Conservation (phyloP, 2,888 invertebrate species). For the Norana najaformis region DNA sequence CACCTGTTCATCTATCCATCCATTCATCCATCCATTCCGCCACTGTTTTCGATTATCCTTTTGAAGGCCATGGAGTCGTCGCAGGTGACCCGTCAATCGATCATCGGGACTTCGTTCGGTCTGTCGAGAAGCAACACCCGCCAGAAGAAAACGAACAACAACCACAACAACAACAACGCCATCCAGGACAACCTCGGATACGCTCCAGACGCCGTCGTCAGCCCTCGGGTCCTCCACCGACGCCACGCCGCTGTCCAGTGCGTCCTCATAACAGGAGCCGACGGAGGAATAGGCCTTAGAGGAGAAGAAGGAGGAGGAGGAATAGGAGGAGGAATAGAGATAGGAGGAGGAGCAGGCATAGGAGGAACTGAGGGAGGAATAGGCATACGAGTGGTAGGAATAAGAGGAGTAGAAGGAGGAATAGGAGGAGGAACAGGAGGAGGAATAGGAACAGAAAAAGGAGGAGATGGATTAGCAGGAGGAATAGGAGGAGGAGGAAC, state of each 20-base stretch:
- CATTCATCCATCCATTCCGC: background rate
- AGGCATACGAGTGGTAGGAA: background rate
- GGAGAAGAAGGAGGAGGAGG: no score
- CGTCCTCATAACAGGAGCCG: background rate
- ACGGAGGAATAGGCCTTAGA: background rate
- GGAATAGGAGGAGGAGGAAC: no score
- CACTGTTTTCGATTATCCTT: background rate
- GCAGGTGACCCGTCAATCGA: background rate
- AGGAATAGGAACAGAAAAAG: no score
- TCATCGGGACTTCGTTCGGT: background rate
- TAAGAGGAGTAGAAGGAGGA: background rate
- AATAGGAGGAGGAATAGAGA: no score
- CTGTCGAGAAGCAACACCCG: constrained; percentile 1
- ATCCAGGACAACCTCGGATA: constrained; percentile 19
- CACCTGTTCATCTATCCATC: background rate
- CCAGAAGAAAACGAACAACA: background rate
- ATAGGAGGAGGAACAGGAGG: no score
- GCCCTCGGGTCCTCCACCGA: background rate
- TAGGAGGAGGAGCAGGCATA: background rate
- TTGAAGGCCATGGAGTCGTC: background rate
- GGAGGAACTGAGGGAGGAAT: background rate
- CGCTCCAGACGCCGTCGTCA: constrained; percentile 17
- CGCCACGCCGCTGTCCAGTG: background rate
- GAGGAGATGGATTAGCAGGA: no score
- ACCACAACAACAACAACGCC: background rate